These are phyloP conservation scores for Epinephelus awoara DNA, from an alignment of 2,797 vertebrate species.

Conservation along the genomic window DNA sequence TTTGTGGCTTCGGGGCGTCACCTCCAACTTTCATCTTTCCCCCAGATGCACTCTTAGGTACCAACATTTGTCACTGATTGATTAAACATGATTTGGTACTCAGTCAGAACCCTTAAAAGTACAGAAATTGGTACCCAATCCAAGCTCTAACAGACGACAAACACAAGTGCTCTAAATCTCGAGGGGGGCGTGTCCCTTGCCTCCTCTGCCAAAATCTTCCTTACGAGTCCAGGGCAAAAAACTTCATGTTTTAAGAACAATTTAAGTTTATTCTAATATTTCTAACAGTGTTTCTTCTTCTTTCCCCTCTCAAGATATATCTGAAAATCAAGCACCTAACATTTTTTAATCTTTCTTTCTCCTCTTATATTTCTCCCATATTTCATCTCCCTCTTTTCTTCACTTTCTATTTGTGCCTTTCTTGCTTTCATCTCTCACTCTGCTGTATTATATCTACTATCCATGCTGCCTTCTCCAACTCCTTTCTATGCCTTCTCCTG, in stretches of 20 bases:
- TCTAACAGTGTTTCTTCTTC: background rate
- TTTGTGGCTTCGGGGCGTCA: too few relatives aligned
- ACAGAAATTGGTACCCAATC: too few relatives aligned
- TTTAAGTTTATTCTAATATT: background rate
- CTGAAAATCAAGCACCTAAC: slow-evolving; percentile 4
- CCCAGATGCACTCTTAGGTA: too few relatives aligned
- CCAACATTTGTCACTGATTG: too few relatives aligned
- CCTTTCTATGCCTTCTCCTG: slow-evolving; percentile 12
- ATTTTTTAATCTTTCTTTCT: slow-evolving; percentile 4
- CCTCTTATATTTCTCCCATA: background rate
- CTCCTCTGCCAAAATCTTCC: too few relatives aligned
- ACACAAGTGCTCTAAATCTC: too few relatives aligned
- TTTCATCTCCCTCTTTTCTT: slow-evolving; percentile 4
- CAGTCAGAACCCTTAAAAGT: too few relatives aligned
- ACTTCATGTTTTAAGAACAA: background rate
- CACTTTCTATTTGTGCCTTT: background rate
- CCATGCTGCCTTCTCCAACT: slow-evolving; percentile 24
- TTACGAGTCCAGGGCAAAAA: too few relatives aligned
- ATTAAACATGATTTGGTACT: too few relatives aligned
- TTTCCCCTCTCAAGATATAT: background rate
- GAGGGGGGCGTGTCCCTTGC: too few relatives aligned
- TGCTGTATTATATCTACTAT: slow-evolving; percentile 24
- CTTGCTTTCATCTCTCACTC: slow-evolving; percentile 23
- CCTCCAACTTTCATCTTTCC: too few relatives aligned
- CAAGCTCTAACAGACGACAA: too few relatives aligned